Evolutionary conservation across 2,888 invertebrate genomes (phyloP).

Genomic region (Dysmachus trigonus): DNA sequence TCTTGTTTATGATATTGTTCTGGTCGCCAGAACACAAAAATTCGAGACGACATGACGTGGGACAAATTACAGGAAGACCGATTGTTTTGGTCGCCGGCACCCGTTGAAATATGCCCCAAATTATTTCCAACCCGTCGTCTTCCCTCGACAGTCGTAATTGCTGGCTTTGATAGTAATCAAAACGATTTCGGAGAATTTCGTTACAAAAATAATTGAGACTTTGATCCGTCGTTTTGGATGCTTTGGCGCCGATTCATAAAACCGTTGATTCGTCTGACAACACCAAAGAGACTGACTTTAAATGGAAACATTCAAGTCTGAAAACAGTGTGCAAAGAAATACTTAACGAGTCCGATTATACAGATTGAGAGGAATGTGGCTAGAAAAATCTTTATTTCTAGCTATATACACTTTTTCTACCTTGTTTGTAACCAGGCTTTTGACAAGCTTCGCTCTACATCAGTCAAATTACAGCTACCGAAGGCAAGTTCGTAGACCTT

Average conservation of each 20-base stretch:
- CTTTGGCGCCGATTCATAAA: not conserved
- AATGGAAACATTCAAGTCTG: not conserved
- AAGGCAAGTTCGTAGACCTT: too few relatives aligned
- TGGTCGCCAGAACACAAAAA: not conserved
- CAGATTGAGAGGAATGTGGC: not conserved
- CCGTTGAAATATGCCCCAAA: not conserved
- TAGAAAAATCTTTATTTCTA: not conserved
- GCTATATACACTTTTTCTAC: too few relatives aligned
- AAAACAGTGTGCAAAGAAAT: not conserved
- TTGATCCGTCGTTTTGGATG: not conserved
- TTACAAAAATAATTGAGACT: not conserved
- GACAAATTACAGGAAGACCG: slow-evolving; percentile 30
- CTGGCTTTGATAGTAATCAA: not conserved
- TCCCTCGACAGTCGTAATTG: not conserved
- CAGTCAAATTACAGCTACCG: too few relatives aligned
- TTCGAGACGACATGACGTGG: not conserved
- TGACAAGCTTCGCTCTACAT: too few relatives aligned
- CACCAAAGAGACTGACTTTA: not conserved
- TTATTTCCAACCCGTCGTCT: not conserved
- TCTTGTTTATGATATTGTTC: slow-evolving; percentile 19
- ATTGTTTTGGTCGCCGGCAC: slow-evolving; percentile 1
- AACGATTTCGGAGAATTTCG: not conserved
- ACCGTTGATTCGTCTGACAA: not conserved
- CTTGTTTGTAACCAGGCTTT: too few relatives aligned
- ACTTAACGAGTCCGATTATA: not conserved